Conservation (phyloP, 2,888 invertebrate species). For the Drosophila anomalata region DNA sequence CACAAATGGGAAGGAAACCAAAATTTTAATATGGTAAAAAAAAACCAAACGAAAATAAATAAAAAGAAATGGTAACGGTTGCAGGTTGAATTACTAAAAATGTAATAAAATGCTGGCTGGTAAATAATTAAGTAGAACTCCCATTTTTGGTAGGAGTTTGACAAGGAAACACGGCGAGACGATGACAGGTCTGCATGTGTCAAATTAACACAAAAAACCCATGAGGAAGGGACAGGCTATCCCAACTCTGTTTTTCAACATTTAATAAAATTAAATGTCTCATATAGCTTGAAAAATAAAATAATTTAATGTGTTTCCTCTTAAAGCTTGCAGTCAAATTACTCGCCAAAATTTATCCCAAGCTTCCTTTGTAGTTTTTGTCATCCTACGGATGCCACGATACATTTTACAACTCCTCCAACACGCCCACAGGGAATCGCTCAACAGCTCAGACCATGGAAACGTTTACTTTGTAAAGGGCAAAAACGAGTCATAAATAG, state of each 20-base stretch:
- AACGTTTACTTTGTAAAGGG: conserved; percentile 48
- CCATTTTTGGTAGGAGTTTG: conserved; percentile 45
- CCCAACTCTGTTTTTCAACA: not conserved
- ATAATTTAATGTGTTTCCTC: not conserved
- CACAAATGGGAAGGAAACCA: conserved; percentile 33
- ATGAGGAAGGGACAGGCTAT: not conserved
- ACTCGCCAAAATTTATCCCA: conserved; percentile 1
- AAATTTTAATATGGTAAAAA: conserved; percentile 22
- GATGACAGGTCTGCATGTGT: conserved; percentile 58
- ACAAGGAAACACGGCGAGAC: conserved; percentile 30
- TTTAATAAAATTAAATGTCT: not conserved
- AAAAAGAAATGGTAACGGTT: conserved; percentile 38
- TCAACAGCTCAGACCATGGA: conserved; percentile 27
- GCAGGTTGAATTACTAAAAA: conserved; percentile 71
- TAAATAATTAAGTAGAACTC: conserved; percentile 69
- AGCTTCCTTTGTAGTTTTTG: not conserved
- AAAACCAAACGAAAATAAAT: conserved; percentile 8
- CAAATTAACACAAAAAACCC: conserved; percentile 55
- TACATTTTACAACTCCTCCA: conserved; percentile 6
- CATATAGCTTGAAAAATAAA: not conserved
- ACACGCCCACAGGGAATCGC: conserved; percentile 19
- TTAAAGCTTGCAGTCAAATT: not conserved
- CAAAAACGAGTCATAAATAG: conserved; percentile 64
- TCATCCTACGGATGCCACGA: conserved; percentile 1
- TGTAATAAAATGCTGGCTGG: conserved; percentile 72